Evolutionary conservation across 2,888 invertebrate genomes (phyloP), one percentile per base, ranked within the genome.

Genomic region (Eretmocerus hayati): DNA sequence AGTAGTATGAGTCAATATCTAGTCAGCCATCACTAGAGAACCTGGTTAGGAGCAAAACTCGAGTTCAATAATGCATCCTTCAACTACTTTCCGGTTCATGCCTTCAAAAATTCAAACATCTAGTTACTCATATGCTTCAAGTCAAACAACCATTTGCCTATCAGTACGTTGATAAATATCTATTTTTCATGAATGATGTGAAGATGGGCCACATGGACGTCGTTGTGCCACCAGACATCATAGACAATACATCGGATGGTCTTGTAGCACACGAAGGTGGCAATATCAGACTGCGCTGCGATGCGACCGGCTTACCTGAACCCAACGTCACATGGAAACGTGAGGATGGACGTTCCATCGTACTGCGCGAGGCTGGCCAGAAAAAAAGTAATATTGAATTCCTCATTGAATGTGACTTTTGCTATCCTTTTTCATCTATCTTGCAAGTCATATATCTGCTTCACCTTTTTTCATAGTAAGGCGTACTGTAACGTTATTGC

Each of bases 181-280:
- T n/a, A n/a, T n/a, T n/a, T n/a, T n/a, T n/a, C n/a, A n/a, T n/a
- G n/a, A n/a, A n/a, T n/a, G 33, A 5, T 22, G 38, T 21, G 32
- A 46, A 90, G 90, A 88, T 88, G 79, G 91, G 90, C 55, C 82
- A 84, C 65, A 77, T 92, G 64, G 84, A 87, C 66, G 90, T 92
- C 59, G 87, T 89, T 53, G 86, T 90, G 59, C 88, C 90, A 15
- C 90, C 90, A 46, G 89, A 90, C 71, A 89, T 90, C 59, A 76
- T 88, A 57, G 85, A 87, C 71, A 83, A 86, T 52, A 84, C 85
- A 59, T 75, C 79, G 9, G 78, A 20, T 83, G 78, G 16, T 83
- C 83, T 86, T 58, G 85, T 88, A 30, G 83, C 87, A 9, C 79
- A 83, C 42, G 90, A 91, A 69, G 88, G 88, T 3, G 90, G 90